Evolutionary conservation across 2,797 vertebrate genomes (phyloP).

Genomic region (Psittacula derbiana): DNA sequence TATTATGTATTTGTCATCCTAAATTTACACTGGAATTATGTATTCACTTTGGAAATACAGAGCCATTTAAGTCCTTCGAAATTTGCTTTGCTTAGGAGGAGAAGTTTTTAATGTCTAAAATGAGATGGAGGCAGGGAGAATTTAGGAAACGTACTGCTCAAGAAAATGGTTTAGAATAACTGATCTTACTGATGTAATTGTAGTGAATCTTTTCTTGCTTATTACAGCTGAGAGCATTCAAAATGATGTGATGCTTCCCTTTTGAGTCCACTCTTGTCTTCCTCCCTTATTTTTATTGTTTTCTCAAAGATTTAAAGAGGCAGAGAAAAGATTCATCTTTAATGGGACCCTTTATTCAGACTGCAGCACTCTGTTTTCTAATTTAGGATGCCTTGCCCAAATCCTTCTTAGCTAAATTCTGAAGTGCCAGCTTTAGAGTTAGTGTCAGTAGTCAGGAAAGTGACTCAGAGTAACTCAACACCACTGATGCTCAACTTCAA

Average conservation of each 20-base stretch:
- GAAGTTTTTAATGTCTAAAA: not conserved
- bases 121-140: not conserved
- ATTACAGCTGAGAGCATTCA: not conserved
- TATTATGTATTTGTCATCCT: not conserved
- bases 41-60: not conserved
- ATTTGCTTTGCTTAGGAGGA: not conserved
- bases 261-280: not conserved
- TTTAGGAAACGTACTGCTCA: not conserved
- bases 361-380: not conserved
- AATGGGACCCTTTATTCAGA: not conserved
- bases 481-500: not conserved
- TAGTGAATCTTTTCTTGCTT: not conserved
- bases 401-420: not conserved
- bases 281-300: not conserved
- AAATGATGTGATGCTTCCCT: not conserved
- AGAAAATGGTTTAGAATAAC: not conserved
- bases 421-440: constrained; percentile 6
- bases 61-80: not conserved
- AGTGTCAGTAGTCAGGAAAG: not conserved
- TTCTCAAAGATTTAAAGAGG: not conserved
- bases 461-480: not conserved
- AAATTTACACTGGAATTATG: not conserved
- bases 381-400: not conserved
- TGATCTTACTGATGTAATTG: not conserved
- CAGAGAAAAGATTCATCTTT: not conserved